phyloP scores from a whole-genome alignment of 2,113 vertebrate genomes.

The Picathartes gymnocephalus region DNA sequence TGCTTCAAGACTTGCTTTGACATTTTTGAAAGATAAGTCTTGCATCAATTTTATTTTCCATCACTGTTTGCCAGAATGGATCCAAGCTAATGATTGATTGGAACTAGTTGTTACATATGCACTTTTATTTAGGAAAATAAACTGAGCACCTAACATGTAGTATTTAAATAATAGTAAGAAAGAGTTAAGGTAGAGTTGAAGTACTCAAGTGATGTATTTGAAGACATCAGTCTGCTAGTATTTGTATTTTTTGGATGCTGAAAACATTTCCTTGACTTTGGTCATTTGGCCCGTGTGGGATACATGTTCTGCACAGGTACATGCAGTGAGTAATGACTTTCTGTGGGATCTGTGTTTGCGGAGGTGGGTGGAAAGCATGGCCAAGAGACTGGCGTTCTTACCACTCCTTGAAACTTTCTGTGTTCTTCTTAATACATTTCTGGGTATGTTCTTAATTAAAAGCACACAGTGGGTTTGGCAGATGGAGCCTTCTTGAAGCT shows the following conservation, averaged over 20 bases:
- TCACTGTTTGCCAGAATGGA: not conserved
- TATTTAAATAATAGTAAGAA: not conserved
- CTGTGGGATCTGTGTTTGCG: not conserved
- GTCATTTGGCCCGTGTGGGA: not conserved
- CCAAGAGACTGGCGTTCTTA: not conserved
- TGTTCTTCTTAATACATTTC: not conserved
- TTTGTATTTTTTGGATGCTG: not conserved
- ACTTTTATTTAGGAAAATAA: not conserved
- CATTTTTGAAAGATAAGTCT: not conserved
- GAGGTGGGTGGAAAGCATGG: not conserved
- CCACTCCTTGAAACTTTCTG: not conserved
- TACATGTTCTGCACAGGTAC: not conserved
- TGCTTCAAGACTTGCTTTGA: not conserved
- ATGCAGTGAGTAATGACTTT: not conserved
- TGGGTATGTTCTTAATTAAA: conserved; percentile 10
- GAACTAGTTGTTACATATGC: not conserved
- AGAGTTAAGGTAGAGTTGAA: not conserved
- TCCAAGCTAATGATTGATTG: not conserved
- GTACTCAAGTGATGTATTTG: not conserved
- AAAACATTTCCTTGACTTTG: not conserved
- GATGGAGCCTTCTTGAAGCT: not conserved
- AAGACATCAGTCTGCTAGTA: not conserved
- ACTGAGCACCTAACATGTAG: not conserved
- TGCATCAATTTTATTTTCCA: not conserved
- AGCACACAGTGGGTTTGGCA: conserved; percentile 20